Evolutionary conservation across 2,797 vertebrate species (phyloP).

Genomic region (Takifugu ocellatus): DNA sequence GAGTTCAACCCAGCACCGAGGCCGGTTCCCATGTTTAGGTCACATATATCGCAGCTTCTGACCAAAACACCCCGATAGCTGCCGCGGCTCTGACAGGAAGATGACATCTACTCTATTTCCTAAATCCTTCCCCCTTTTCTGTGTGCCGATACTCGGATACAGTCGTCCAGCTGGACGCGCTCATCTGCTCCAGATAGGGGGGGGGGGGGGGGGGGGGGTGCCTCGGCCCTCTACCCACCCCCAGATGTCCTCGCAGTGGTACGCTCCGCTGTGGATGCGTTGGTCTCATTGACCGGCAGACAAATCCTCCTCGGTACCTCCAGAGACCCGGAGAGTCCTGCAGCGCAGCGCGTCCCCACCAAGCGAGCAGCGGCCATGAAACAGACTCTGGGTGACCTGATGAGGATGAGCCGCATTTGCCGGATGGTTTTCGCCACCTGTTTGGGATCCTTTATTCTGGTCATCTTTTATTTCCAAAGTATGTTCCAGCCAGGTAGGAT

Average conservation of each 20-base stretch:
- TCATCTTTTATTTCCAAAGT: conserved; percentile 99
- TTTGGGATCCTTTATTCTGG: conserved; percentile 95
- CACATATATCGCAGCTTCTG: too few species aligned
- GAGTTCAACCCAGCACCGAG: too few species aligned
- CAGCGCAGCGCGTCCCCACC: conserved; percentile 25
- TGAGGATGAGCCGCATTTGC: conserved; percentile 97
- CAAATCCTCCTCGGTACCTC: conserved; percentile 67
- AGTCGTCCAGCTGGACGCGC: conserved; percentile 42
- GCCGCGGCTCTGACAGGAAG: too few species aligned
- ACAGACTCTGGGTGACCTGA: conserved; percentile 88
- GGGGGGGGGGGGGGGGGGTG: conserved; percentile 27
- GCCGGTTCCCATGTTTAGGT: too few species aligned
- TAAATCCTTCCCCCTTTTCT: too few species aligned
- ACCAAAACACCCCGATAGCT: too few species aligned
- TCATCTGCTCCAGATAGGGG: conserved; percentile 35
- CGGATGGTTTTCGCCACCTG: conserved; percentile 95
- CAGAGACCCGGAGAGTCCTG: conserved; percentile 35
- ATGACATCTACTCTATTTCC: too few species aligned
- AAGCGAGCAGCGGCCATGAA: conserved; percentile 81
- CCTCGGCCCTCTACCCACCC: not conserved
- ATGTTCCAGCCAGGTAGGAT: conserved; percentile 98
- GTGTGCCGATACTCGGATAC: too few species aligned
- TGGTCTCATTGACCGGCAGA: conserved; percentile 58
- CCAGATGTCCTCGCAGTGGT: conserved; percentile 51
- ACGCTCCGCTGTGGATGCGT: conserved; percentile 58